Evolutionary conservation across 2,797 vertebrate genomes (phyloP), one percentile per base, ranked within the genome.

Genomic region (Microctenopoma steveboyesi): DNA sequence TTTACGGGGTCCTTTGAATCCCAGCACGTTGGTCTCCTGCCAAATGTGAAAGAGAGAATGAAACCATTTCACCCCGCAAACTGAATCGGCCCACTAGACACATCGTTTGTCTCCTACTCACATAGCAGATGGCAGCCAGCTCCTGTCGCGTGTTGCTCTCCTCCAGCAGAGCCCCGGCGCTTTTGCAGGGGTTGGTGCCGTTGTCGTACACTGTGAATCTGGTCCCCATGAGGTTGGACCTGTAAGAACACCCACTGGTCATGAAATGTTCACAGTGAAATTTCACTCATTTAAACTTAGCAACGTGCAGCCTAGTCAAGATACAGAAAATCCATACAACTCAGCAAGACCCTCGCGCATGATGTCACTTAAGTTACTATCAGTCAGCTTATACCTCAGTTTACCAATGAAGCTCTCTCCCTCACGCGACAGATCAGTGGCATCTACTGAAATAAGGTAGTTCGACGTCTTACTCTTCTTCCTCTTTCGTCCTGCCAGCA

Each of bases 401-500:
- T 99, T 99, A 42, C 98, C 97, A n/a, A 97, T 90, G 77, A 97
- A 99, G 84, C 96, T 97, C 86, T 96, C 96, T 9, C 95, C 97
- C 87, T 96, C 96, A 1, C 97, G 93, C 1, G 98, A 97, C 74
- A 99, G 91, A 83, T 98, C 96, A 4, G 96, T 98, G 68, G 98
- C 95, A 39, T 99, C 97, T 43, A 96, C 90, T 28, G 97, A 98
- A 64, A 99, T 98, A 67, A 99, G 93, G 78, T 99, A 99, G 92
- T 99, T 98, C 59, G 98, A 98, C 0, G 97, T 98, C 92, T 98
- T 99, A 83, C 97, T 98, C 92, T 98, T 98, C 92, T 98, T 99
- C 74, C 97, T 94, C 89, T 99, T 99, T 78, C 98, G 94, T 10
- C 96, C 97, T 1, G 98, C 97, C 84, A 99, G 92, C 83, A 99